Evolutionary conservation across 2,888 invertebrate species (phyloP).

Genomic region (Protonemura montana): DNA sequence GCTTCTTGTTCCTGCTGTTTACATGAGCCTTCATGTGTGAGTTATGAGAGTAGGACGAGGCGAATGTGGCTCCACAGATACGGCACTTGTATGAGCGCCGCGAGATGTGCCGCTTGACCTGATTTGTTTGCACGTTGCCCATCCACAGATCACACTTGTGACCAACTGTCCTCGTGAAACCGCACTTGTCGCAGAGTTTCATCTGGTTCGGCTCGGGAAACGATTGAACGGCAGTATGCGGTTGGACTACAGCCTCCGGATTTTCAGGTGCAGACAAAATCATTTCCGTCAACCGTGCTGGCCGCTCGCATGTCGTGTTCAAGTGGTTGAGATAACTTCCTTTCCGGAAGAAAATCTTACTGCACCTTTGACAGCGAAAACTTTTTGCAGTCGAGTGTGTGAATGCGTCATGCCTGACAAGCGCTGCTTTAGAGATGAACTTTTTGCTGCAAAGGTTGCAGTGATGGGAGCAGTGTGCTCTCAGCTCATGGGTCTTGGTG

Average conservation of each 20-base stretch:
- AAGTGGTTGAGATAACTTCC: slow-evolving; percentile 55
- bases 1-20: slow-evolving; percentile 43
- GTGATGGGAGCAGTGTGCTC: slow-evolving; percentile 45
- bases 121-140: background rate
- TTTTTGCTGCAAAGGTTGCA: slow-evolving; percentile 54
- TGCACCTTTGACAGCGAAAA: slow-evolving; percentile 56
- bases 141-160: background rate
- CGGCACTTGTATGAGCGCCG: slow-evolving; percentile 53
- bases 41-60: slow-evolving; percentile 54
- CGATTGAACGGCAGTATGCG: background rate
- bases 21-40: slow-evolving; percentile 54
- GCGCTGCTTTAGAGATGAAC: slow-evolving; percentile 53
- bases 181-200: background rate
- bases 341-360: slow-evolving; percentile 57
- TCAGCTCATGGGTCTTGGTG: slow-evolving; percentile 52
- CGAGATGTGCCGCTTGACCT: slow-evolving; percentile 22
- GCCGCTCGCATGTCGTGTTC: slow-evolving; percentile 49
- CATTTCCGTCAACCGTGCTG: background rate
- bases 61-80: slow-evolving; percentile 53
- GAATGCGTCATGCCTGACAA: slow-evolving; percentile 54
- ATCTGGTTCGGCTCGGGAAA: background rate
- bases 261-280: background rate
- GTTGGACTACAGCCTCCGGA: background rate
- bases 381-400: slow-evolving; percentile 55
- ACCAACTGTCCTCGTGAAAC: background rate